These are phyloP conservation scores for Triplophysa yarkandensis DNA, from an alignment of 2,797 vertebrate genomes.

Conservation along the genomic window DNA sequence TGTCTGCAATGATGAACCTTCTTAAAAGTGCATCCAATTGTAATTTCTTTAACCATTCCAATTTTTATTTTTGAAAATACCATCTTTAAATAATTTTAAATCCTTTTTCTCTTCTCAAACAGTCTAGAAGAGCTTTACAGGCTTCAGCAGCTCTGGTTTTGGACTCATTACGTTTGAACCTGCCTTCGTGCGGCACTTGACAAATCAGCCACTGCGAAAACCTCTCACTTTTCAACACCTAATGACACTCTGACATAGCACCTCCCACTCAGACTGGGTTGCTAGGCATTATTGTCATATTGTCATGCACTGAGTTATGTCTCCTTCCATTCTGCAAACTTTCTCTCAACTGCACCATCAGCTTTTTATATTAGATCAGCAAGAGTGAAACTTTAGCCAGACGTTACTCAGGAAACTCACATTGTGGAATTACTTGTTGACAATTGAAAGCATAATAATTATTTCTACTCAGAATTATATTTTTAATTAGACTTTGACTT, in stretches of 20 bases:
- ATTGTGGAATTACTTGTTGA: not conserved
- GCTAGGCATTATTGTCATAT: constrained; percentile 55
- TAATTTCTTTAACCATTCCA: not conserved
- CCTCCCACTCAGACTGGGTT: constrained; percentile 56
- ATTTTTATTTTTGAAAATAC: too few relatives aligned
- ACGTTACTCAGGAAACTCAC: constrained; percentile 5
- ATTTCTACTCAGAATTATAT: not conserved
- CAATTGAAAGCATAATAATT: not conserved
- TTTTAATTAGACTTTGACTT: not conserved
- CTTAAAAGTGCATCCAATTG: not conserved
- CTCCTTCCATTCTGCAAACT: constrained; percentile 10
- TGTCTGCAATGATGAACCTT: not conserved
- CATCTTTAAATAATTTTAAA: too few relatives aligned
- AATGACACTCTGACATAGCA: constrained; percentile 48
- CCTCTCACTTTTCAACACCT: constrained; percentile 49
- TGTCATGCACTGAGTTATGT: constrained; percentile 42
- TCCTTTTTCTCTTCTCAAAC: not conserved
- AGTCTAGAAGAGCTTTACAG: not conserved
- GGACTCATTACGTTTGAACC: constrained; percentile 27
- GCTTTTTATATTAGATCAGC: constrained; percentile 16
- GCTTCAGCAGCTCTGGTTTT: constrained; percentile 5
- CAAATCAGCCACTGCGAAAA: constrained; percentile 39
- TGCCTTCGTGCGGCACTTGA: constrained; percentile 43
- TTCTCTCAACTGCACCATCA: constrained; percentile 34
- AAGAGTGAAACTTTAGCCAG: constrained; percentile 9